A percentile compares a stretch with the other conserved stretches of the same genome.
phyloP scores from a whole-genome alignment of 1,140 invertebrate genomes.

The Brachionus koreanus region DNA sequence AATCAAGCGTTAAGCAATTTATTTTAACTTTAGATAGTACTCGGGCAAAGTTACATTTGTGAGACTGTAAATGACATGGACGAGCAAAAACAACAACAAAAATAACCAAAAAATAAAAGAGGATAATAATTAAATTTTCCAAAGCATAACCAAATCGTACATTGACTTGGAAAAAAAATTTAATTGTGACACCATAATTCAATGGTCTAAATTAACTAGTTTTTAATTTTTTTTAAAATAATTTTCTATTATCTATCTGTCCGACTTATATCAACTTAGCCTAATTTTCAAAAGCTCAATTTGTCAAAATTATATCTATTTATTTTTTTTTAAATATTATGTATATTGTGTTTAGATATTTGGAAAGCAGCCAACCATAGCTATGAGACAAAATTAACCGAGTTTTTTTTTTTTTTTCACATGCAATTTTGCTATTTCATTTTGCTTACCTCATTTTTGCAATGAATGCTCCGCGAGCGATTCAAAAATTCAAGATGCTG shows the following conservation, averaged over 20 bases:
- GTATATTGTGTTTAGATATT: neutral
- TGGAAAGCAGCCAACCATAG: slow-evolving; percentile 18
- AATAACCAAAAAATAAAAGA: neutral
- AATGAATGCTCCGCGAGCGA: slow-evolving; percentile 8
- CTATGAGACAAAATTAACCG: neutral
- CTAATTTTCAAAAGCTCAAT: neutral
- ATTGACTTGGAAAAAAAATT: neutral
- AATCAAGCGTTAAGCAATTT: slow-evolving; percentile 40
- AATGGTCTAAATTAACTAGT: slow-evolving; percentile 8
- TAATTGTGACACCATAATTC: slow-evolving; percentile 14
- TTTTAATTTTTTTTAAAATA: neutral
- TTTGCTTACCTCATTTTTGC: slow-evolving; percentile 44
- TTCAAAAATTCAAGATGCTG: slow-evolving; percentile 27
- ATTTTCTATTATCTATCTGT: slow-evolving; percentile 10
- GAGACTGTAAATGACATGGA: neutral
- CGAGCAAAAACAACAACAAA: slow-evolving; percentile 3
- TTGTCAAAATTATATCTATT: neutral
- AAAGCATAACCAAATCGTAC: neutral
- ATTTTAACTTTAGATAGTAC: slow-evolving; percentile 29
- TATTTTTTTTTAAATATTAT: neutral
- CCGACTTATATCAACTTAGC: slow-evolving; percentile 34
- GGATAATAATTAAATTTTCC: slow-evolving; percentile 33
- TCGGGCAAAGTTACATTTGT: slow-evolving; percentile 1
- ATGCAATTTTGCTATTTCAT: neutral
- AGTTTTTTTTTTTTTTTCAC: slow-evolving; percentile 23